phyloP scores from a whole-genome alignment of 2,888 invertebrate genomes.

The Lymantria monacha region DNA sequence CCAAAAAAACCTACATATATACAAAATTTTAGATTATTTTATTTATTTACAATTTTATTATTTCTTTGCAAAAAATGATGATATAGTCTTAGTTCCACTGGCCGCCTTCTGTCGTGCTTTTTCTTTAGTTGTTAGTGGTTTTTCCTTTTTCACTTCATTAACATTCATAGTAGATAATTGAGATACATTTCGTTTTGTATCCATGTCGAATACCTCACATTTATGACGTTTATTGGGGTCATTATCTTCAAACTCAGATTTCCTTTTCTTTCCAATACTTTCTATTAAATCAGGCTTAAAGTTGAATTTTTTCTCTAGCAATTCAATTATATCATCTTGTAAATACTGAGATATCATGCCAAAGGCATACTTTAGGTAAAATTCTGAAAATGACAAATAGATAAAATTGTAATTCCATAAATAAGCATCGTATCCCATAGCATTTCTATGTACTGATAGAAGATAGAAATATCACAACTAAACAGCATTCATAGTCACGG shows the following conservation, averaged over 20 bases:
- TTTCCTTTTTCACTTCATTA: slow-evolving; percentile 73
- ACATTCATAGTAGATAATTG: slow-evolving; percentile 51
- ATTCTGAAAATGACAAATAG: slow-evolving; percentile 65
- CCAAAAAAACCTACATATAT: no score
- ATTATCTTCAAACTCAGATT: slow-evolving; percentile 68
- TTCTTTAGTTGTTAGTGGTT: slow-evolving; percentile 85
- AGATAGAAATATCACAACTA: neutral
- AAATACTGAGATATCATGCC: slow-evolving; percentile 91
- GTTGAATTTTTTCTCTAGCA: slow-evolving; percentile 84
- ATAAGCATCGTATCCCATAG: neutral
- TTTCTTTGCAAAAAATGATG: slow-evolving; percentile 89
- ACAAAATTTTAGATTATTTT: neutral
- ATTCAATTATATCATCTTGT: slow-evolving; percentile 84
- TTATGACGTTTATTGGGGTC: slow-evolving; percentile 67
- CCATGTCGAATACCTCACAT: slow-evolving; percentile 52
- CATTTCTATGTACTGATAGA: neutral
- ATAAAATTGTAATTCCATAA: neutral
- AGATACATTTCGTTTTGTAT: slow-evolving; percentile 49
- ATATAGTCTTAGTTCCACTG: slow-evolving; percentile 89
- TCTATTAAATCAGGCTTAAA: slow-evolving; percentile 83
- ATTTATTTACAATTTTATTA: slow-evolving; percentile 31
- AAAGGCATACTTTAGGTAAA: slow-evolving; percentile 87
- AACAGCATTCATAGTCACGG: no score
- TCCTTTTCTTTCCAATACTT: slow-evolving; percentile 76
- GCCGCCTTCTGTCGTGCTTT: slow-evolving; percentile 90